Conservation (phyloP, 2,113 vertebrate species). For the Smithornis capensis region DNA sequence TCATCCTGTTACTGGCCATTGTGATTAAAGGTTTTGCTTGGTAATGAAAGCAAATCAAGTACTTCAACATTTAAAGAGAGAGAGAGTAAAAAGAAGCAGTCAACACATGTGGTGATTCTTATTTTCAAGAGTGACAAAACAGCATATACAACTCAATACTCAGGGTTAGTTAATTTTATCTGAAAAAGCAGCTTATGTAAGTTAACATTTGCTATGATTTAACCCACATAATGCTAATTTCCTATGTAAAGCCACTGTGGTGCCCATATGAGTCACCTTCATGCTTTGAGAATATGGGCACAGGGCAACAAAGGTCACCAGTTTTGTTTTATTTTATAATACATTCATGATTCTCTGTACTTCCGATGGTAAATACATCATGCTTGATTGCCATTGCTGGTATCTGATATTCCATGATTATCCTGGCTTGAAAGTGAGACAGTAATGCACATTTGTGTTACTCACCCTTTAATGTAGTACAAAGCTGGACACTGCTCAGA, state of each 20-base stretch:
- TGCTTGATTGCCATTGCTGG: conserved; percentile 24
- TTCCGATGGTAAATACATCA: conserved; percentile 36
- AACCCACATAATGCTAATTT: neutral
- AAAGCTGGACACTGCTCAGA: conserved; percentile 46
- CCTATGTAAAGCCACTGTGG: neutral
- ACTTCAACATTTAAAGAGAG: neutral
- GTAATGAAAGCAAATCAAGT: neutral
- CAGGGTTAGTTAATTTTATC: neutral
- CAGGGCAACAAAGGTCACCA: neutral
- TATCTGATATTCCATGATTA: conserved; percentile 28
- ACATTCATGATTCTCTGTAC: conserved; percentile 55
- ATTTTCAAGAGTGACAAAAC: conserved; percentile 8
- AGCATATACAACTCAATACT: neutral
- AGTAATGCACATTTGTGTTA: conserved; percentile 31
- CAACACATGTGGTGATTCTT: neutral
- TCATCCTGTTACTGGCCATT: neutral
- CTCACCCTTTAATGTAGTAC: conserved; percentile 55
- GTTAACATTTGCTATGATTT: neutral
- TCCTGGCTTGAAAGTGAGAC: conserved; percentile 57
- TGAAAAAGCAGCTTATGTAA: neutral
- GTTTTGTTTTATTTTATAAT: conserved; percentile 63
- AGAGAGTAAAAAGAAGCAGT: neutral
- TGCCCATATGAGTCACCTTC: neutral
- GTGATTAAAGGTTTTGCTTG: neutral
- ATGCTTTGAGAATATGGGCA: neutral